Evolutionary conservation across 2,888 invertebrate genomes (phyloP).

Genomic region (Gortyna flavago): DNA sequence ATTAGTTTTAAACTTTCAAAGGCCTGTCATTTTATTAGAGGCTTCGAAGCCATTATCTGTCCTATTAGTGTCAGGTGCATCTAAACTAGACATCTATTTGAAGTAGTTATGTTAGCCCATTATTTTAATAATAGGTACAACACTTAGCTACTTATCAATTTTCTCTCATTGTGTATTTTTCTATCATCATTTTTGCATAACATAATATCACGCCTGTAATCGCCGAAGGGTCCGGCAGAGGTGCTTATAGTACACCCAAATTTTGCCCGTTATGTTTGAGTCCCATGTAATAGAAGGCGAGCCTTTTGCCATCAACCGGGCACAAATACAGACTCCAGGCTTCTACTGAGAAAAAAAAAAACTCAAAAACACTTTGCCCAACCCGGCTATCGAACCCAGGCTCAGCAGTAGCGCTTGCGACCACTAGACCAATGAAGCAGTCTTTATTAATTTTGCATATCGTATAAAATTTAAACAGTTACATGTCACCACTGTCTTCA

Average conservation of each 20-base stretch:
- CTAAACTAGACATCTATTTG: conserved; percentile 3
- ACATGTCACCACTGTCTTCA: not conserved
- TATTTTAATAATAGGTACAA: conserved; percentile 17
- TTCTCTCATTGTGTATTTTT: conserved; percentile 5
- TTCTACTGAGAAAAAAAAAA: too few species aligned
- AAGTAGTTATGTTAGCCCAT: conserved; percentile 1
- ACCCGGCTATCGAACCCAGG: too few species aligned
- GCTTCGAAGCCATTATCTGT: conserved; percentile 6
- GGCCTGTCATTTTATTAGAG: conserved; percentile 1
- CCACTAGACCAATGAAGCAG: too few species aligned
- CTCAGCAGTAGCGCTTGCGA: too few species aligned
- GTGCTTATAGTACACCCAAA: not conserved
- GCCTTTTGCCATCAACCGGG: too few species aligned
- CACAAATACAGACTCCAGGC: too few species aligned
- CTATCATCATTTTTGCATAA: not conserved
- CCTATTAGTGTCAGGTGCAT: conserved; percentile 34
- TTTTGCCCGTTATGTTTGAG: not conserved
- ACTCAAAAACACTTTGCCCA: too few species aligned
- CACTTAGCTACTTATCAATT: not conserved
- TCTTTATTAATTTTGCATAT: not conserved
- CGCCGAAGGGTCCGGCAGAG: too few species aligned
- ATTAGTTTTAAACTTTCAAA: conserved; percentile 16
- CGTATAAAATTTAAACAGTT: not conserved
- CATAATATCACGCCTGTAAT: not conserved
- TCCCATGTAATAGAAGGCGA: too few species aligned